Percentiles rank a stretch among this genome's conserved stretches.
phyloP scores from a whole-genome alignment of 1,140 invertebrate species.

The Pinna nobilis region DNA sequence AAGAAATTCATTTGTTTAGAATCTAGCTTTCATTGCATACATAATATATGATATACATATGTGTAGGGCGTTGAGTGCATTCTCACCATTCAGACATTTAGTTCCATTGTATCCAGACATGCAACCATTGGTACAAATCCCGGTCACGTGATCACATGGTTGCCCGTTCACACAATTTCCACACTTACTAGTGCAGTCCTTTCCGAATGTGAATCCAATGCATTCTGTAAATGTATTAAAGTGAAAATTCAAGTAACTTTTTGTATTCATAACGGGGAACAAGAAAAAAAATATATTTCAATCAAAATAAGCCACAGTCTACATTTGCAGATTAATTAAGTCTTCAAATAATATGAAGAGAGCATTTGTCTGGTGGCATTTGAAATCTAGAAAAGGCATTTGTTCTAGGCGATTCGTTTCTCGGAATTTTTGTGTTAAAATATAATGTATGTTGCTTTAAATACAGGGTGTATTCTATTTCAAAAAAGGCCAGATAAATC shows the following conservation, averaged over 20 bases:
- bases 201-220: conserved; percentile 4
- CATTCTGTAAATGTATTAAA: conserved; percentile 5
- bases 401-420: neutral
- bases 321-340: too few species aligned
- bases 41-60: too few species aligned
- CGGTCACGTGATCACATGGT: conserved; percentile 41
- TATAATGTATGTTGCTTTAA: neutral
- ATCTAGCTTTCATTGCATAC: too few species aligned
- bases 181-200: conserved; percentile 21
- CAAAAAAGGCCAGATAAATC: too few species aligned
- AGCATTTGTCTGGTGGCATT: neutral
- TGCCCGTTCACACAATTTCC: conserved; percentile 36
- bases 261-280: neutral
- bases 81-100: conserved; percentile 38
- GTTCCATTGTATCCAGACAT: conserved; percentile 45
- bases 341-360: neutral
- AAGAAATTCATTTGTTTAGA: too few species aligned
- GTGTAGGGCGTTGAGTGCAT: neutral
- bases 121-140: conserved; percentile 44
- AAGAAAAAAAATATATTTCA: neutral
- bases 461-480: too few species aligned
- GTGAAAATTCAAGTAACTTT: neutral
- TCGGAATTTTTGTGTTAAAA: neutral
- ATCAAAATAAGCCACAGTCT: neutral
- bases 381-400: neutral